Evolutionary conservation across 2,797 vertebrate genomes (phyloP), one percentile per base, ranked within the genome.

Genomic region (Sebastes vulpes): DNA sequence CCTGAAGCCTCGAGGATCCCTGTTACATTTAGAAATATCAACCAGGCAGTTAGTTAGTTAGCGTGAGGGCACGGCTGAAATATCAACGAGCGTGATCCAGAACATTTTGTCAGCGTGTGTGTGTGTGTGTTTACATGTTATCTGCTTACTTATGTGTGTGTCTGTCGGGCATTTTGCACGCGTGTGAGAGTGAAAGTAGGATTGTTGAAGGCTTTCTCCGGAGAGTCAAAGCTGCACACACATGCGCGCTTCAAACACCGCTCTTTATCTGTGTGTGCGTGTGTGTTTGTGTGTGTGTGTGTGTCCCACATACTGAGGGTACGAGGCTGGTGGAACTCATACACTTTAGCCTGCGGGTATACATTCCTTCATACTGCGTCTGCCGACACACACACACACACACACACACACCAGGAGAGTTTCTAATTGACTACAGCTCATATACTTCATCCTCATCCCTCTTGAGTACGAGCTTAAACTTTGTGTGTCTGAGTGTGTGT

Each of bases 21-120:
- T 31, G 74, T 83, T 77, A 12, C 82, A 88, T 92, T 90, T 90
- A 60, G 3, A 91, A 90, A 91, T 77, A 86, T 70, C 90, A 83
- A 53, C 70, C 31, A 14, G 53, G 65, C 31, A 8, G 5, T 20
- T 50, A n/a, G 54, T 23, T 21, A 38, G 25, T 65, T 28, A 16
- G 12, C 4, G 3, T 8, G 52, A 65, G 32, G 25, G 38, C 73
- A 50, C 46, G 28, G 65, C 63, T 18, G 46, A 80, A 56, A 64
- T 60, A 81, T 82, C 66, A 59, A 29, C 16, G 18, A 21, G 38
- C 52, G 2, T 26, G 61, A 75, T 69, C 48, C 4, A 68, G 65
- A 66, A 26, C 38, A 26, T 9, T 74, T 68, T 12, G 38, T 42
- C 38, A 16, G 7, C n/a, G 56, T 52, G 28, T 56, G 56, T 52